Base-by-base conservation (phyloP, 2,797 vertebrate genomes). In the Chromis chromis region DNA sequence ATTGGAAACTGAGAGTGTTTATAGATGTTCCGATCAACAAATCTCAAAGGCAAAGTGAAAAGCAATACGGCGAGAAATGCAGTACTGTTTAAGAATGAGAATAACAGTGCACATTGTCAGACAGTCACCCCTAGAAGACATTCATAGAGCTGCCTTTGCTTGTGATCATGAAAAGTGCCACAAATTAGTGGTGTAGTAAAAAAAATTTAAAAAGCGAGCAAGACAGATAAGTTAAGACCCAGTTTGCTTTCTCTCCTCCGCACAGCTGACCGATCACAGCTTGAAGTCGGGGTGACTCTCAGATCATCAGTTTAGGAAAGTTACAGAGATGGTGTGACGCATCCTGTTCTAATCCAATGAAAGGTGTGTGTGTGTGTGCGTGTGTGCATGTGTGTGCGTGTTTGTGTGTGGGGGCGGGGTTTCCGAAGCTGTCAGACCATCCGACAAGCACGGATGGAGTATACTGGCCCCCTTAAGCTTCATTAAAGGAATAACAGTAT, bases 401-500 rank as follows among this genome's bases (percentile, higher is more conserved):
- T 24, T n/a, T 12, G 12, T 60, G 40, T 49, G 9, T 21, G 14
- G 12, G 27, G 10, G 40, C 40, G 19, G 24, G n/a, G 8, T 21
- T 49, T 9, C 46, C 9, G 19, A 46, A 46, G 17, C 19, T 8
- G n/a, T 19, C 17, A 19, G 44, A n/a, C 44, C 44, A 46, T 19
- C 17, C 2, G 17, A 46, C 16, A 19, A 44, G 17, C 40, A 44
- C 19, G 19, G 44, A 46, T 19, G 17, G 2, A 55, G 52, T 31
- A 36, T 53, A n/a, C 27, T 17, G 39, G 55, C 9, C n/a, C 40
- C 27, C 52, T 24, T 49, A 72, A 59, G 65, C 64, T 56, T 75
- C 16, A 36, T 61, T 78, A 59, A 63, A 58, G 53, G 46, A 63
- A 40, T 52, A 83, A 74, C 31, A 46, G 61, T 40, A 74, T 62